Evolutionary conservation across 2,888 invertebrate species (phyloP), one percentile per base, ranked within the genome.

Genomic region (Malthinus flaveolus): DNA sequence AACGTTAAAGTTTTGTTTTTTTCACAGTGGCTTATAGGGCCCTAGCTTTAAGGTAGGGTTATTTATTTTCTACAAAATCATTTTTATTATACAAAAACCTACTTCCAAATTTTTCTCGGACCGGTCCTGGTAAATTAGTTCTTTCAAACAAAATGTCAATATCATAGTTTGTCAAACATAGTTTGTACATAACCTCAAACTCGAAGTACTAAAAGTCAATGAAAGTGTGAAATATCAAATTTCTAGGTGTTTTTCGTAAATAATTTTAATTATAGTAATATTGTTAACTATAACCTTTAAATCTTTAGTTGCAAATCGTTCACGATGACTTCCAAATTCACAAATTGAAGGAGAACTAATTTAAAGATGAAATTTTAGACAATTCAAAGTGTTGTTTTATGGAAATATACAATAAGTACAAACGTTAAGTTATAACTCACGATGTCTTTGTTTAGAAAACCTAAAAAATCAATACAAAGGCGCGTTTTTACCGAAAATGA

Each of bases 371-470:
- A 23, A 23, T 23, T 23, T 23, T 3, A 23, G 3, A 23, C 2
- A 23, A 23, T 15, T 37, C n/a, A 7, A 5, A 5, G 23, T 23
- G 37, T 32, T 3, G 9, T 9, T 34, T 10, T 8, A 15, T 15
- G 5, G 13, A 1, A 15, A 42, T 42, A 35, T 9, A 7, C 35
- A 35, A 35, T 35, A 9, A 10, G 7, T 35, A 9, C 35, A 10
- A n/a, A 4, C 1, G 9, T 23, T 45, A 8, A n/a, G 8, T 32
- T 11, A 32, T 33, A 9, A 10, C 10, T 32, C 8, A 47, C 32
- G 42, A 91, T 93, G 91, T 90, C 92, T 56, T 76, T 93, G 66
- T 95, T 95, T 79, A 89, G 90, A 70, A 95, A 95, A 80, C 94
- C 95, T 0, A 89, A 88, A 73, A 89, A 93, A 74, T 88, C 87